Evolutionary conservation across 2,797 vertebrate species (phyloP).

Genomic region (Enteromius mattozi): DNA sequence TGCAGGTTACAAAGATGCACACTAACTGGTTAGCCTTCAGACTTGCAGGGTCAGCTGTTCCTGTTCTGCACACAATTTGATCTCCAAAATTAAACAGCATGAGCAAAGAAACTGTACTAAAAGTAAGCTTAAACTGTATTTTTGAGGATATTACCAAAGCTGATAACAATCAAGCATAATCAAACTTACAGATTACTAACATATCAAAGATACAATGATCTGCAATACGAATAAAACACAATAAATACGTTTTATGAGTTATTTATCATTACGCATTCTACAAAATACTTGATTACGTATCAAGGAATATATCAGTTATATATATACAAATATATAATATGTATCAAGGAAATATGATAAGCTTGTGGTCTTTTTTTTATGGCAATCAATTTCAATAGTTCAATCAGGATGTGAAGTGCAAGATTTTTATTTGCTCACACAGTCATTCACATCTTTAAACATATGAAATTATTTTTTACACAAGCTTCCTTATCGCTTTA

Average conservation of each 20-base stretch:
- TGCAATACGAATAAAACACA: neutral
- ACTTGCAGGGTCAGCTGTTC: neutral
- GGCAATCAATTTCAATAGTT: neutral
- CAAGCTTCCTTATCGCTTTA: neutral
- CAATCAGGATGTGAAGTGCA: neutral
- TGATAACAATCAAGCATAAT: neutral
- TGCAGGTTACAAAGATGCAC: slow-evolving; percentile 3
- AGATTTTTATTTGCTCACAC: neutral
- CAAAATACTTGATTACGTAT: neutral
- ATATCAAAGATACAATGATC: neutral
- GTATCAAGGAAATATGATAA: neutral
- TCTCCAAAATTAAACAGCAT: neutral
- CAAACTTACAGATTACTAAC: neutral
- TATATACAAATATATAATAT: neutral
- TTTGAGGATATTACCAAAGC: neutral
- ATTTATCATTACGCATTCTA: neutral
- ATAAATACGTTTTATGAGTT: neutral
- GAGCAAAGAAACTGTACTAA: neutral
- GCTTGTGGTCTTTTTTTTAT: neutral
- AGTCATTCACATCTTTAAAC: neutral
- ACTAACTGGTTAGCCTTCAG: neutral
- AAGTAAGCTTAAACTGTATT: neutral
- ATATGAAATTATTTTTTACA: neutral
- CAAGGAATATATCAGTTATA: neutral
- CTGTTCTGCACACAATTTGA: neutral